Evolutionary conservation across 2,888 invertebrate species (phyloP).

Genomic region (Pristionchus fissidentatus): DNA sequence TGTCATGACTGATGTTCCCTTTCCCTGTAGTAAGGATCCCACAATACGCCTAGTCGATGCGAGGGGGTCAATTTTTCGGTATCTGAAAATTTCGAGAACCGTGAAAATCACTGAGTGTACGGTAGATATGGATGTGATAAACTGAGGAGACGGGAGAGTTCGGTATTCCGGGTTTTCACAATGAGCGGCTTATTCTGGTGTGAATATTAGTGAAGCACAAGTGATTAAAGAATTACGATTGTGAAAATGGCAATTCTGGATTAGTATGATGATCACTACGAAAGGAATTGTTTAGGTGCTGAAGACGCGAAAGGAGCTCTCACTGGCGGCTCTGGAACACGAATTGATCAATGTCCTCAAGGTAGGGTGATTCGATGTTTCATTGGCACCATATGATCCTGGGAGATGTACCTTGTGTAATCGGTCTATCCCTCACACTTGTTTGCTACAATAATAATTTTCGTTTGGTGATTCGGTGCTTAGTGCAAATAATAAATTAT

Average conservation of each 20-base stretch:
- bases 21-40: too few relatives aligned
- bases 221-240: neutral
- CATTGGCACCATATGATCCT: neutral
- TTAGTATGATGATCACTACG: too few relatives aligned
- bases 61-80: too few relatives aligned
- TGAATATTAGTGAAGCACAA: neutral
- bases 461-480: too few relatives aligned
- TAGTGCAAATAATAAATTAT: too few relatives aligned
- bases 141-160: neutral
- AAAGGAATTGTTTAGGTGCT: slow-evolving; percentile 81
- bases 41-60: too few relatives aligned
- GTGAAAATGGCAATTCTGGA: neutral
- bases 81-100: too few relatives aligned
- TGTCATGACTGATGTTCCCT: too few relatives aligned
- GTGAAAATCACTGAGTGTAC: too few relatives aligned
- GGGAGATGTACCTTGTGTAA: too few relatives aligned
- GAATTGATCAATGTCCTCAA: slow-evolving; percentile 97
- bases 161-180: neutral
- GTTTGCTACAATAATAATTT: too few relatives aligned
- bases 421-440: too few relatives aligned
- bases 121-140: neutral
- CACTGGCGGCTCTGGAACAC: slow-evolving; percentile 93
- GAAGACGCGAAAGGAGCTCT: slow-evolving; percentile 95
- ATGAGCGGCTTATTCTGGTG: neutral
- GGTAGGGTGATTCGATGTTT: neutral